These are phyloP conservation scores for Campylomormyrus tamandua DNA, from an alignment of 2,113 vertebrate species.

Conservation along the genomic window DNA sequence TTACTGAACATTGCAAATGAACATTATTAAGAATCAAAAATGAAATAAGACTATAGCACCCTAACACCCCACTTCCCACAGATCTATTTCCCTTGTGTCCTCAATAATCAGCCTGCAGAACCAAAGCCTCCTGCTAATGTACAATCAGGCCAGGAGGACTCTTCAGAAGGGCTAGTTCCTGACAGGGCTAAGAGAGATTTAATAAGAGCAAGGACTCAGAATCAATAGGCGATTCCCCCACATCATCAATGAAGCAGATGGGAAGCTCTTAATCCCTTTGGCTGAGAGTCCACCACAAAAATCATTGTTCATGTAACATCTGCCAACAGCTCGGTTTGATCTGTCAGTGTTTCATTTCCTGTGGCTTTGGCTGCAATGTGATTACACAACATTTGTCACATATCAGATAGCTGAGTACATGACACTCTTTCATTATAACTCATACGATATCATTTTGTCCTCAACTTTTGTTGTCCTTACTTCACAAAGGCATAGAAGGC, in stretches of 20 bases:
- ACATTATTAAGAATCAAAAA: not conserved
- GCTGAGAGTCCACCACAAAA: not conserved
- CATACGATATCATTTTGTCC: not conserved
- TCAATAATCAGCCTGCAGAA: constrained; percentile 22
- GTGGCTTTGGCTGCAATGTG: not conserved
- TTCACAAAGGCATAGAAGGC: not conserved
- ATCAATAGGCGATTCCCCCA: constrained; percentile 42
- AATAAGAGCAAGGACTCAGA: constrained; percentile 35
- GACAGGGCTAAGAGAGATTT: constrained; percentile 36
- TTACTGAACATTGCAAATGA: not conserved
- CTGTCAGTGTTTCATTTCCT: not conserved
- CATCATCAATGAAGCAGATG: constrained; percentile 41
- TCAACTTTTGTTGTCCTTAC: not conserved
- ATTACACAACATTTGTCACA: not conserved
- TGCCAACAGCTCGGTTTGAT: not conserved
- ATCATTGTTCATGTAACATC: not conserved
- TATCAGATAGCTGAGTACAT: not conserved
- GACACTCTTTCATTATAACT: not conserved
- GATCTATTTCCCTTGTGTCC: not conserved
- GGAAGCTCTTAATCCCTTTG: constrained; percentile 38
- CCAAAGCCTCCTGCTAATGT: constrained; percentile 10
- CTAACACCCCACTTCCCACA: not conserved
- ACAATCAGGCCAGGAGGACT: constrained; percentile 26
- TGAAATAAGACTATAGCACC: not conserved
- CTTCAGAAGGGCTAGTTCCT: constrained; percentile 7